Conservation (phyloP, 2,888 invertebrate genomes). For the Andrena chrysosceles region DNA sequence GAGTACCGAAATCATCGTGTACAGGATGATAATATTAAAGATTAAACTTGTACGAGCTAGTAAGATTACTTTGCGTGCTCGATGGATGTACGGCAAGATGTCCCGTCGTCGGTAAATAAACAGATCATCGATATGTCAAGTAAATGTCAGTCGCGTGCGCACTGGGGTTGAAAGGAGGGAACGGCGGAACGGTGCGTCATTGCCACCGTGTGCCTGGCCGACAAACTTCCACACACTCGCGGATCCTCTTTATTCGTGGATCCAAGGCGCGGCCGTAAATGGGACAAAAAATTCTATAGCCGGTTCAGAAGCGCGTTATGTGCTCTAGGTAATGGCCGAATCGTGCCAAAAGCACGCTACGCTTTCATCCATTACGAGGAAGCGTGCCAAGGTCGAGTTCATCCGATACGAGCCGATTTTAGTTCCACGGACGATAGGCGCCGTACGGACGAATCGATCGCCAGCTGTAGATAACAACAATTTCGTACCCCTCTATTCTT, state of each 20-base stretch:
- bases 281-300: conserved; percentile 5
- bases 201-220: neutral
- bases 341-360: conserved; percentile 46
- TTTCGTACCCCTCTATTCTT: neutral
- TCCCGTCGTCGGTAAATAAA: neutral
- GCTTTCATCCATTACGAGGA: conserved; percentile 45
- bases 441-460: conserved; percentile 23
- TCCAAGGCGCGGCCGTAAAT: conserved; percentile 2
- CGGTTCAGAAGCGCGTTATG: conserved; percentile 4
- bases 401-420: conserved; percentile 48
- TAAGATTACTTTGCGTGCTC: neutral
- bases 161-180: neutral
- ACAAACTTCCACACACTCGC: neutral
- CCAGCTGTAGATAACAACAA: neutral
- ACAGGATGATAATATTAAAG: too few relatives aligned
- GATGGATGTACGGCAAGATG: neutral
- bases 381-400: conserved; percentile 61
- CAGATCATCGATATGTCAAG: conserved; percentile 44
- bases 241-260: neutral
- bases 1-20: conserved; percentile 73
- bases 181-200: neutral
- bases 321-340: conserved; percentile 13
- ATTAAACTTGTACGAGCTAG: too few relatives aligned
- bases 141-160: conserved; percentile 44
- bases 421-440: neutral